Evolutionary conservation across 2,113 vertebrate genomes (phyloP).

Genomic region (Ascaphus truei): DNA sequence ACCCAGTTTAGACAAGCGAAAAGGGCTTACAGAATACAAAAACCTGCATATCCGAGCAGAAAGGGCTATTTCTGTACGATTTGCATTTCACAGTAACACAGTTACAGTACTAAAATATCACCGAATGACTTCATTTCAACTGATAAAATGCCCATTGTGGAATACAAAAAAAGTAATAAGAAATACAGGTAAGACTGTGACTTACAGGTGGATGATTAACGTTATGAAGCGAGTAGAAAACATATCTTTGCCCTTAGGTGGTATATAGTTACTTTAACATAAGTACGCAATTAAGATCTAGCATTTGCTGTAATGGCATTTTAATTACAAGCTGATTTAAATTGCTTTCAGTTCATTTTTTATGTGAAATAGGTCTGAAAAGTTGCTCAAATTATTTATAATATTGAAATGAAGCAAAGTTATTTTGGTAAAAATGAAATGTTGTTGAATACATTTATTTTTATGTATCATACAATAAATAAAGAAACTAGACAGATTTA

Average conservation of each 20-base stretch:
- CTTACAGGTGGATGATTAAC: constrained; percentile 35
- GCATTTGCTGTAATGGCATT: constrained; percentile 43
- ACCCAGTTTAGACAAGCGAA: no score
- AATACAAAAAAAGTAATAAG: neutral
- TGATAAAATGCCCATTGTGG: no score
- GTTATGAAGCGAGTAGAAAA: constrained; percentile 21
- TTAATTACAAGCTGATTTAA: constrained; percentile 42
- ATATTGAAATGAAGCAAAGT: neutral
- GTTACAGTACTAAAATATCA: no score
- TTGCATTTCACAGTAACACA: no score
- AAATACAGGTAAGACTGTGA: constrained; percentile 14
- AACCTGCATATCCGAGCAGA: no score
- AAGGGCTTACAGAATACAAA: no score
- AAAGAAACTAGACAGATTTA: neutral
- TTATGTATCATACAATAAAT: no score
- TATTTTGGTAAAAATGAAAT: neutral
- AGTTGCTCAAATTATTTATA: constrained; percentile 40
- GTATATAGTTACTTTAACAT: constrained; percentile 35
- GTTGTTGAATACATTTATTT: neutral
- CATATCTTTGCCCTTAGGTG: constrained; percentile 36
- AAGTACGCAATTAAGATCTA: constrained; percentile 42
- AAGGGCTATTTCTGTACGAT: no score
- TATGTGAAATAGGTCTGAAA: constrained; percentile 31
- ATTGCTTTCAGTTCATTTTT: constrained; percentile 41
- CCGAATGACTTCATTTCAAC: no score